These are phyloP conservation scores for Scortum barcoo DNA, from an alignment of 2,113 vertebrate genomes.

Conservation along the genomic window DNA sequence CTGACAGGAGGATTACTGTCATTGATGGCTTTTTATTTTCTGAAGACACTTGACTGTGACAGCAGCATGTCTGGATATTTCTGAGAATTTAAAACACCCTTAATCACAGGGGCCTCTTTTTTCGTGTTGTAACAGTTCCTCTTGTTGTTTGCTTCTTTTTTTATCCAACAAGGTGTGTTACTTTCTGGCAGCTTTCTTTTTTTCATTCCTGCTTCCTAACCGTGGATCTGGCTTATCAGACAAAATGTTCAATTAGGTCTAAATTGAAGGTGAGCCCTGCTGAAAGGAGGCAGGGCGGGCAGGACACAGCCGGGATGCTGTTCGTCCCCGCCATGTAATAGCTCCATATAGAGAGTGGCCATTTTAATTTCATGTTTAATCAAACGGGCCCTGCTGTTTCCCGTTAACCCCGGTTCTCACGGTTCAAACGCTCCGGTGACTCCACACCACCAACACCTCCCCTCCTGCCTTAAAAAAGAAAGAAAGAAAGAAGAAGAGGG, in stretches of 20 bases:
- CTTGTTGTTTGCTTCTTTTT: neutral
- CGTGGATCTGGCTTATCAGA: constrained; percentile 20
- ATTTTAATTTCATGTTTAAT: constrained; percentile 70
- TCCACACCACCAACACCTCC: constrained; percentile 10
- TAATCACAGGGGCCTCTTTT: constrained; percentile 18
- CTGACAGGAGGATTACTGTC: constrained; percentile 13
- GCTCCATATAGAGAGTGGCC: constrained; percentile 33
- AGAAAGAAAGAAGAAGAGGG: no score
- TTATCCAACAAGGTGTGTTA: constrained; percentile 2
- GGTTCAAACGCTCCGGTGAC: constrained; percentile 68
- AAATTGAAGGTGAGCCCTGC: constrained; percentile 42
- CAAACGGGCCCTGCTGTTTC: constrained; percentile 63
- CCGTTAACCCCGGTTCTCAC: constrained; percentile 70
- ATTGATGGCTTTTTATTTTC: constrained; percentile 17
- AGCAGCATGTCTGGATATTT: constrained; percentile 6
- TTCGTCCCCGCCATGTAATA: constrained; percentile 20
- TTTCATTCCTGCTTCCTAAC: neutral
- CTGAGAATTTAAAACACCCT: constrained; percentile 18
- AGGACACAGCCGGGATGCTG: constrained; percentile 27
- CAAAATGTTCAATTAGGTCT: constrained; percentile 52
- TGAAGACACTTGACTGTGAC: constrained; percentile 37
- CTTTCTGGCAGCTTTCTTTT: constrained; percentile 17
- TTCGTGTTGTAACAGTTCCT: constrained; percentile 5
- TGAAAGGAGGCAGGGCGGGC: constrained; percentile 36
- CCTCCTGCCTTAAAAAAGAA: neutral